Evolutionary conservation across 2,797 vertebrate genomes (phyloP).

Genomic region (Tenualosa ilisha): DNA sequence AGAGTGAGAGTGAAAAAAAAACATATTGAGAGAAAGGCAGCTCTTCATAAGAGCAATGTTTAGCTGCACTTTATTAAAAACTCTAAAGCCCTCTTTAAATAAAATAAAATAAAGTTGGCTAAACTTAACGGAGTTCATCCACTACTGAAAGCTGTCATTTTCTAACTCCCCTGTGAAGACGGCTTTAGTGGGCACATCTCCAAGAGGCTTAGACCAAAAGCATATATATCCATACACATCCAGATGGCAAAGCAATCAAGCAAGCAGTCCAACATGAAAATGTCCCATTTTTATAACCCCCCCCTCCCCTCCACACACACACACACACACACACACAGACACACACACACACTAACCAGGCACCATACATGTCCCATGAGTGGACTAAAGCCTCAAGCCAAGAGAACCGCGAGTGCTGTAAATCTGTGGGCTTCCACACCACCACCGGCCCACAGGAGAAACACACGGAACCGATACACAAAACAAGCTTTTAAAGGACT

Average conservation of each 20-base stretch:
- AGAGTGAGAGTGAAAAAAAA: conserved; percentile 5
- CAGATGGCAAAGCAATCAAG: conserved; percentile 16
- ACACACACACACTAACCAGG: background rate
- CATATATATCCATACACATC: conserved; percentile 20
- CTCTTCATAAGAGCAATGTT: background rate
- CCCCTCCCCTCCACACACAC: background rate
- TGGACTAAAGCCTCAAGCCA: background rate
- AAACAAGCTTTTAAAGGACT: background rate
- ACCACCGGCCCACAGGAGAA: background rate
- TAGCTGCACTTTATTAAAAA: conserved; percentile 16
- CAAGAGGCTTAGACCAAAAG: conserved; percentile 11
- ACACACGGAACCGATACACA: background rate
- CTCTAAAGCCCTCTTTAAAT: conserved; percentile 12
- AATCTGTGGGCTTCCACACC: background rate
- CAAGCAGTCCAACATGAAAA: background rate
- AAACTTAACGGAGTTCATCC: background rate
- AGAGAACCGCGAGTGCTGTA: background rate
- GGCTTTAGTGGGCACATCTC: background rate
- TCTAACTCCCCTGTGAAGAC: background rate
- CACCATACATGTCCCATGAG: background rate
- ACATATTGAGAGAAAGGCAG: background rate
- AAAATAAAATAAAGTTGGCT: background rate
- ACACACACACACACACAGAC: background rate
- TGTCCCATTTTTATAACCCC: conserved; percentile 7
- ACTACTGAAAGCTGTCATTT: background rate